Base-by-base conservation (phyloP, 2,888 invertebrate genomes). In the Metacarcinus magister region DNA sequence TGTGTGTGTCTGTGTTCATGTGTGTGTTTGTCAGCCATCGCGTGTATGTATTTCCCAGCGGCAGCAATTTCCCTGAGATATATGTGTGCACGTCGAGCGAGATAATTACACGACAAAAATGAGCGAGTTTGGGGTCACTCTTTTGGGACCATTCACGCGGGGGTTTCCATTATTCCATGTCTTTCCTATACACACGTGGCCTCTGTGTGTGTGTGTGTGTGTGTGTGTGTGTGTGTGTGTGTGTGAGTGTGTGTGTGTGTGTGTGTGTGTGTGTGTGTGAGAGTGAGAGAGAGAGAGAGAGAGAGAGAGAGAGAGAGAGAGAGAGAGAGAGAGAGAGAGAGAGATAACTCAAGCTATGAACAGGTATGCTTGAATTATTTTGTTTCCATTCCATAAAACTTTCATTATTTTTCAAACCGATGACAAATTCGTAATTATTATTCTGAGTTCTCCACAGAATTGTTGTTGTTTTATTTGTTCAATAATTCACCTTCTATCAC, bases 271-370 rank as follows among this genome's bases (percentile, higher is more conserved):
- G 60, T 60, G 60, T 60, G 60, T 60, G 60, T 60, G 67, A 67
- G 67, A 67, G 67, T 23, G 67, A 67, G 67, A 67, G 67, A 67
- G 67, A 67, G 67, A 67, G 67, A 67, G 67, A 67, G 67, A 67
- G 67, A 67, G 67, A 67, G 67, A 67, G 67, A 67, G 67, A 67
- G 67, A 67, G 67, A 67, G 67, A 67, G 67, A 67, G 67, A 67
- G 82, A 32, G 82, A 82, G 82, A 82, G 82, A 82, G 82, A 82
- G 82, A 82, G 82, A 82, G 82, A 82, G 82, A 82, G 82, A 82
- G 32, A 82, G 67, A 67, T 10, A 19, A 67, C 28, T 28, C 82
- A 82, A 32, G 32, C 28, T 82, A 82, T 28, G 32, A 8, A 32
- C 82, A 82, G 32, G 32, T 32, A 28, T 82, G 32, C 82, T 82